Evolutionary conservation across 2,797 vertebrate genomes (phyloP), one percentile per base, ranked within the genome.

Genomic region (Morelia viridis): DNA sequence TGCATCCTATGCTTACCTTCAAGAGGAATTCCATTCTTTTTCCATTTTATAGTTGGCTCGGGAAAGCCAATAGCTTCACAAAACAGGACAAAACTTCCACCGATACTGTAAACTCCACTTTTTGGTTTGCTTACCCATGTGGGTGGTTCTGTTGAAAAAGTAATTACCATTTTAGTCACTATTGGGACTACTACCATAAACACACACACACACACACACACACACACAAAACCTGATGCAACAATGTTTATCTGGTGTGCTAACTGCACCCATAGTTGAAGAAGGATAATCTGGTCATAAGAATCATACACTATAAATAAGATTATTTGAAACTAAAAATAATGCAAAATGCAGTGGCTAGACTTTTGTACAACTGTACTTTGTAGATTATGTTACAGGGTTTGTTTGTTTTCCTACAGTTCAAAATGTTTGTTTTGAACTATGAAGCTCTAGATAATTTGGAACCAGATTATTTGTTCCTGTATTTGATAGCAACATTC

Each of bases 11-110:
- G 97, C 98, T 95, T 96, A 99, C 99, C 97, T 2, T 96, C 96
- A 11, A 98, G 94, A 15, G 97, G 97, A 84, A 93, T 93, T 1
- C 99, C 98, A 0, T 99, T 99, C 90, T 98, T 96, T 93, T 96
- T 98, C 99, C 99, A 99, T 1, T 94, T 97, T 65, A 98, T 97
- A 0, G 93, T 97, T 11, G 99, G 99, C 83, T 96, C 94, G 1
- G 99, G 99, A 15, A 94, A 97, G 41, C 99, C 99, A 0, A 97
- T 97, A 15, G 98, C 98, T 0, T 98, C 97, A 57, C 99, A 99
- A 90, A 98, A 97, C 95, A 99, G 96, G 90, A 96, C 93, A 31
- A 98, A 98, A 0, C 98, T 98, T 41, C 97, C 96, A 17, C 98
- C 98, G 0, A 98, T 97, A 91, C 98, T 98, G 56, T 96, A 98